These are phyloP conservation scores for Apodemia mormo DNA, from an alignment of 2,888 invertebrate genomes.

Conservation along the genomic window DNA sequence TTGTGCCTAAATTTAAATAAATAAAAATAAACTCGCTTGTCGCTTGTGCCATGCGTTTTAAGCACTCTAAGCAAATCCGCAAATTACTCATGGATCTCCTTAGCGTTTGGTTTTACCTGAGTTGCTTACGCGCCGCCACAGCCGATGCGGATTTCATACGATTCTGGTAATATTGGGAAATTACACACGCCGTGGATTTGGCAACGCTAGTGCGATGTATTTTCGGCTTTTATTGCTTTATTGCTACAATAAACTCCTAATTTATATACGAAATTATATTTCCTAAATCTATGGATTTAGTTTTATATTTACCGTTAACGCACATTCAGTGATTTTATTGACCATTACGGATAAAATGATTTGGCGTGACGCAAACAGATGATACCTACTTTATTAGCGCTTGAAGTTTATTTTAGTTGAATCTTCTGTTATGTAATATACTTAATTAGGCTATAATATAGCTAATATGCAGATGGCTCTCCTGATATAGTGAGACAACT, in stretches of 20 bases:
- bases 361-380: neutral
- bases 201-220: conserved; percentile 12
- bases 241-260: conserved; percentile 2
- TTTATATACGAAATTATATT: neutral
- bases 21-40: neutral
- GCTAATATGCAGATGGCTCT: too few species aligned
- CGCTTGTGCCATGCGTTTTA: neutral
- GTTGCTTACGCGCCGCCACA: neutral
- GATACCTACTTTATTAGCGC: too few species aligned
- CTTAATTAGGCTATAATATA: too few species aligned
- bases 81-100: neutral
- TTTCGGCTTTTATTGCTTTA: conserved; percentile 4
- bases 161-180: neutral
- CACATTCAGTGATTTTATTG: neutral
- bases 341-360: neutral
- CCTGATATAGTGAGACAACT: too few species aligned
- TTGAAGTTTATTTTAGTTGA: too few species aligned
- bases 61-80: neutral
- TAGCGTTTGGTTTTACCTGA: neutral
- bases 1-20: too few species aligned
- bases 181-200: conserved; percentile 5
- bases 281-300: neutral
- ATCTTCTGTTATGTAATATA: too few species aligned
- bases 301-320: neutral
- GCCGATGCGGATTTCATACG: neutral